phyloP scores from a whole-genome alignment of 2,113 vertebrate species.

The pig (Sus scrofa) region T2T-Sscrofa CM000815.6:100715501-100716000 shows the following conservation, averaged over 20 bases:
- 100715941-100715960: not conserved
- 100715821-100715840: not conserved
- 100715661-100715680: constrained; percentile 6
- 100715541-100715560: not conserved
- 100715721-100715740: constrained; percentile 81
- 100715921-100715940: accelerated
- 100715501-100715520: not conserved
- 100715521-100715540: not conserved
- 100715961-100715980: not conserved
- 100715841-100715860: not conserved
- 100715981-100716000: not conserved
- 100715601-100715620: not conserved
- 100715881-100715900: not conserved
- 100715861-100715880: not conserved
- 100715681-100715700: constrained; percentile 62
- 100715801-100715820: not conserved
- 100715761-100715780: constrained; percentile 52
- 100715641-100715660: not conserved
- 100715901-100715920: not conserved
- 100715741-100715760: constrained; percentile 73
- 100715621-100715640: not conserved
- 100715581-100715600: not conserved
- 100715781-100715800: constrained; percentile 40
- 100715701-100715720: constrained; percentile 76
- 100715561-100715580: not conserved